Evolutionary conservation across 2,113 vertebrate genomes (phyloP).

Genomic region (Centrocercus urophasianus): DNA sequence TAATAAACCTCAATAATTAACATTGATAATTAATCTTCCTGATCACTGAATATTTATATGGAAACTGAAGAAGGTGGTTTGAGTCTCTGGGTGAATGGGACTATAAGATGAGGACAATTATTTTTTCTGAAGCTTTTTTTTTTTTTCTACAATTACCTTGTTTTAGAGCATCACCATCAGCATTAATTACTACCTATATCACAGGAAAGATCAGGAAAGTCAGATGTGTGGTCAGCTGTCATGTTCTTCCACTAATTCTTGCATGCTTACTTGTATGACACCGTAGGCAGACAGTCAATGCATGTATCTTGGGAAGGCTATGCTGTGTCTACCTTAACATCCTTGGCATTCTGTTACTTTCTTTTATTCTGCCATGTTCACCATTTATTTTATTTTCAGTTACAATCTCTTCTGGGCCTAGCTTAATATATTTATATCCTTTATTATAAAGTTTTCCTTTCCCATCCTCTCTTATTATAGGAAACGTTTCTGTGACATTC

Average conservation of each 20-base stretch:
- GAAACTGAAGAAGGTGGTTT: neutral
- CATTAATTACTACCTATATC: neutral
- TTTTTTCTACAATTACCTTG: neutral
- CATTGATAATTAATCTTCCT: neutral
- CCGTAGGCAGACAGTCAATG: neutral
- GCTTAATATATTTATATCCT: neutral
- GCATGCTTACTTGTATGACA: too few species aligned
- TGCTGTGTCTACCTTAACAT: neutral
- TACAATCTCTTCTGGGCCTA: neutral
- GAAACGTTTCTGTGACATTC: neutral
- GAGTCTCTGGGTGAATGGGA: neutral
- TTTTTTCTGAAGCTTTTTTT: neutral
- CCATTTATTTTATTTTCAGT: neutral
- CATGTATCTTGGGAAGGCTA: neutral
- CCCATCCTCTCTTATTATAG: neutral
- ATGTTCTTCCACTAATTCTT: neutral
- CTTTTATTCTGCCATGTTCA: neutral
- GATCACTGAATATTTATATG: neutral
- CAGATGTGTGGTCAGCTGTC: neutral
- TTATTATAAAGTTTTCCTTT: neutral
- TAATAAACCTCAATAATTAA: neutral
- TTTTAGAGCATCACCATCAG: neutral
- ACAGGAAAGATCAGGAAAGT: neutral
- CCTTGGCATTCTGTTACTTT: neutral
- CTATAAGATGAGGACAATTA: neutral